Base-by-base conservation (phyloP, 2,888 invertebrate species). In the Caenorhabditis wallacei region DNA sequence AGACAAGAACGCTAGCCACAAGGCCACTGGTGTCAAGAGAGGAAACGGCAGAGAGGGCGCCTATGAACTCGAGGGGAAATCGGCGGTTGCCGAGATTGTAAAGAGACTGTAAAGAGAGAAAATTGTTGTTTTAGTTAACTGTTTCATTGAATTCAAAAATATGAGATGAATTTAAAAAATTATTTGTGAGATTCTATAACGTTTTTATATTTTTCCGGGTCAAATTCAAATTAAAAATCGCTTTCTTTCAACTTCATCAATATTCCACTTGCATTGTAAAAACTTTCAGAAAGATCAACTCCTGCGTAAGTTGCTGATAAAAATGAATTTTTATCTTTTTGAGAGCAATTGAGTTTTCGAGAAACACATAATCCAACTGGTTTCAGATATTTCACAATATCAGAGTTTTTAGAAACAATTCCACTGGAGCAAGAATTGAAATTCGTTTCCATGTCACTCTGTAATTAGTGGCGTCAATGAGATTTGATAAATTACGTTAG, bases 1-100 rank as follows among this genome's bases (percentile, higher is more conserved):
- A 40, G 16, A 0, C 43, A 18, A 64, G 59, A 66, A 54, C 74
- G 63, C 53, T 56, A 51, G 30, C 76, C 80, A 46, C 80, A 51
- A 64, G 53, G 64, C 84, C 80, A 81, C 46, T 51, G 26, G 72
- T 66, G 80, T 72, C 80, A 59, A 71, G 56, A 35, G n/a, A 1
- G 11, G n/a, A 57, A 46, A 7, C 35, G 3, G 37, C 54, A 30
- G 18, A 54, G 35, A 63, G 35, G 53, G 72, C 63, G 54, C 16
- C 10, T 63, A 72, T 63, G 40, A 72, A 72, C 35, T 8, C 43
- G 30, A 40, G 30, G 70, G 54, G 35, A 20, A 53, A 22, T 10
- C 43, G n/a, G n/a, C n/a, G n/a, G n/a, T n/a, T n/a, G n/a, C n/a
- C n/a, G n/a, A n/a, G n/a, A n/a, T n/a, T n/a, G n/a, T n/a, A n/a